Evolutionary conservation across 2,113 vertebrate genomes (phyloP).

Genomic region (Bucco capensis): DNA sequence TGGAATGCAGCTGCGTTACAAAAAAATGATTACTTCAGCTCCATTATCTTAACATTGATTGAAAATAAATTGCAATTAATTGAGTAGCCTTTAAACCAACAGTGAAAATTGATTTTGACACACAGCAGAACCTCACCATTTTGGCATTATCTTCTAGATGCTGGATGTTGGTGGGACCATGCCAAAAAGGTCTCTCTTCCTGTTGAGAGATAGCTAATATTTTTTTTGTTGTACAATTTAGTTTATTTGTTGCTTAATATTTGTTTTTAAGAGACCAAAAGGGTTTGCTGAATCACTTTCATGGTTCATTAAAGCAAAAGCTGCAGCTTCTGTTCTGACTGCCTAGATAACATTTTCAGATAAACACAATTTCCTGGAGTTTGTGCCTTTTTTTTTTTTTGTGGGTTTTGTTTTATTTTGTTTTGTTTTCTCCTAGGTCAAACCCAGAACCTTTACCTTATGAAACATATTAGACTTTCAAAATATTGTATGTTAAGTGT

Average conservation of each 20-base stretch:
- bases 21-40: conserved; percentile 1
- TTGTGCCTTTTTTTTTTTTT: background rate
- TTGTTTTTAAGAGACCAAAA: conserved; percentile 61
- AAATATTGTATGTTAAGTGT: conserved; percentile 67
- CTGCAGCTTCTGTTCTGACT: conserved; percentile 59
- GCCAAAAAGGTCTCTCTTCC: background rate
- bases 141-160: background rate
- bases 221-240: conserved; percentile 26
- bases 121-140: background rate
- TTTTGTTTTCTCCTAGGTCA: conserved; percentile 50
- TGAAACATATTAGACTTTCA: conserved; percentile 57
- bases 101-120: conserved; percentile 17
- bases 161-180: background rate
- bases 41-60: conserved; percentile 12
- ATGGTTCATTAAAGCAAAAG: conserved; percentile 64
- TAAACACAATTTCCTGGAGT: conserved; percentile 56
- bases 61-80: conserved; percentile 44
- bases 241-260: conserved; percentile 43
- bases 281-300: conserved; percentile 66
- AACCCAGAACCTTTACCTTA: conserved; percentile 47
- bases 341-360: conserved; percentile 60
- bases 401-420: background rate
- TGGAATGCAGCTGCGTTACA: background rate
- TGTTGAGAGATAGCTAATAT: background rate
- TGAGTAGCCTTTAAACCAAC: conserved; percentile 26